These are phyloP conservation scores for Oncorhynchus tshawytscha DNA, from an alignment of 2,113 vertebrate genomes.

Conservation along the genomic window DNA sequence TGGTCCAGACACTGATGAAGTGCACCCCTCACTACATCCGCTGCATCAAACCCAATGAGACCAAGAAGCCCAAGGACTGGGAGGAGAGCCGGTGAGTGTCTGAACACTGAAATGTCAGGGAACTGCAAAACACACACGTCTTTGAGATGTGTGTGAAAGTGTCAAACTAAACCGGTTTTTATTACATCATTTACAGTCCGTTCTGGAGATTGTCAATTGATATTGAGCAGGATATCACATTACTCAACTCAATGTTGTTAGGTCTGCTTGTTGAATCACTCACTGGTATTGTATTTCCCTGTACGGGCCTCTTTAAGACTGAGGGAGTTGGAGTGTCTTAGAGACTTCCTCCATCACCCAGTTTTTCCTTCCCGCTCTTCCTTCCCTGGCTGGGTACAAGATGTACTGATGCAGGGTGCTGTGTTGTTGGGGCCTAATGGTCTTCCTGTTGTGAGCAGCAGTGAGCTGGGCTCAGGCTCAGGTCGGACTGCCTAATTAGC, in stretches of 20 bases:
- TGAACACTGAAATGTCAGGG: neutral
- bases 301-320: neutral
- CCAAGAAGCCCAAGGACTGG: slow-evolving; percentile 95
- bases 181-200: no score
- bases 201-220: neutral
- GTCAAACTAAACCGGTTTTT: no score
- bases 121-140: no score
- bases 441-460: slow-evolving; percentile 76
- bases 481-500: slow-evolving; percentile 58
- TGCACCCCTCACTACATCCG: slow-evolving; percentile 98
- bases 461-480: slow-evolving; percentile 32
- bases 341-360: no score
- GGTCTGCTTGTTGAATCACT: neutral
- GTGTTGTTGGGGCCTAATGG: slow-evolving; percentile 60
- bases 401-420: slow-evolving; percentile 42
- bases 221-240: neutral
- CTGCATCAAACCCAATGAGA: slow-evolving; percentile 98
- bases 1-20: slow-evolving; percentile 96
- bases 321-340: no score
- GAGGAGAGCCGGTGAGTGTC: slow-evolving; percentile 91
- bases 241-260: neutral
- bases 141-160: no score
- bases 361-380: slow-evolving; percentile 40
- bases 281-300: no score
- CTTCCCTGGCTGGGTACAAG: slow-evolving; percentile 2